Evolutionary conservation across 1,140 invertebrate species (phyloP).

Genomic region (Drosophila paulistorum): DNA sequence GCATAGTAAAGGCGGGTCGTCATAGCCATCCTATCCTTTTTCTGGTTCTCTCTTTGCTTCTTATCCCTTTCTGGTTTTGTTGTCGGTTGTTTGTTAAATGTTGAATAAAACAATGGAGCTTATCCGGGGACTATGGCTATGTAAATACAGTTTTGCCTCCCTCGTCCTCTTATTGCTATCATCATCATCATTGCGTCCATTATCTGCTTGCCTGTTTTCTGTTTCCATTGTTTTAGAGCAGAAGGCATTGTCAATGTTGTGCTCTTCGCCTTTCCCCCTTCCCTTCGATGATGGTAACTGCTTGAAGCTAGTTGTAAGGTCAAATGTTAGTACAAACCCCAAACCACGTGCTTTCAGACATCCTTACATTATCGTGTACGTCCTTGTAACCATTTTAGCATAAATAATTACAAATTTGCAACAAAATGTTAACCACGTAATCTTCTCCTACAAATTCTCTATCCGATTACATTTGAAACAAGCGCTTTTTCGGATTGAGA

Average conservation of each 20-base stretch:
- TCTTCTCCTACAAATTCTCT: not conserved
- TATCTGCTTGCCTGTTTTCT: constrained; percentile 55
- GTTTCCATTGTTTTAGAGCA: constrained; percentile 52
- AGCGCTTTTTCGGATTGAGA: too few relatives aligned
- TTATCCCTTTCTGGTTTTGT: constrained; percentile 10
- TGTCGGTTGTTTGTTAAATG: constrained; percentile 8
- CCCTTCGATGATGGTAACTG: constrained; percentile 12
- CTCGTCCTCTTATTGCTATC: constrained; percentile 15
- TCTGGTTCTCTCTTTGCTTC: not conserved
- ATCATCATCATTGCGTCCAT: constrained; percentile 45
- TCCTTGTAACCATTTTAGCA: constrained; percentile 69
- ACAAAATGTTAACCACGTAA: not conserved
- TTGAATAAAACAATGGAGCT: constrained; percentile 55
- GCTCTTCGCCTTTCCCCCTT: constrained; percentile 2
- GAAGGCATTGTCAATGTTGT: constrained; percentile 63
- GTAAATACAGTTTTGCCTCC: constrained; percentile 51
- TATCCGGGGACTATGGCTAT: constrained; percentile 50
- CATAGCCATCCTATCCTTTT: not conserved
- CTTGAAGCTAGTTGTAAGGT: constrained; percentile 53
- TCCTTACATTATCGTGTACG: constrained; percentile 57
- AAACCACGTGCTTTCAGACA: constrained; percentile 13
- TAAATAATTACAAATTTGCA: constrained; percentile 36
- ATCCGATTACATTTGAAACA: not conserved
- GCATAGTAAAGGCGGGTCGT: not conserved
- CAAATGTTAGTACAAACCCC: constrained; percentile 55